Percentiles rank a stretch among this genome's conserved stretches.
Conservation (phyloP, 2,113 vertebrate genomes). For the Ivindomyrus marchei region DNA sequence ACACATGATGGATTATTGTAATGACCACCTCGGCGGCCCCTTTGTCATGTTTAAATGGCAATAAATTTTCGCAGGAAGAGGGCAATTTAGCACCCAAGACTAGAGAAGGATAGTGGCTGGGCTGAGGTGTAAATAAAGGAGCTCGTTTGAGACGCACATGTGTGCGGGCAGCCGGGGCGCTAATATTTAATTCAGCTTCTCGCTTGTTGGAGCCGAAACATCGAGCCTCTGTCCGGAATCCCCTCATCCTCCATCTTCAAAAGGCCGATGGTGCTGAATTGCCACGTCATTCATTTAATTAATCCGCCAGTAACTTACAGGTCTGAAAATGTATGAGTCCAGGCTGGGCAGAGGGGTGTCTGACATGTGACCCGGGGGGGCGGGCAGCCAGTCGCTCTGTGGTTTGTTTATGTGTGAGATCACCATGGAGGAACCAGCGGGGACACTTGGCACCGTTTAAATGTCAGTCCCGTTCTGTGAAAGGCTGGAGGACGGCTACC, state of each 20-base stretch:
- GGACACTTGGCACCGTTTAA: background rate
- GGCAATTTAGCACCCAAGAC: conserved; percentile 70
- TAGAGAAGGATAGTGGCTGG: conserved; percentile 63
- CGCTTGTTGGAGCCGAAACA: background rate
- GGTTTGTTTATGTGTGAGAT: background rate
- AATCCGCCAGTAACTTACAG: background rate
- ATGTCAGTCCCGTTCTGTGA: background rate
- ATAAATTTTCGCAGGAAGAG: conserved; percentile 82
- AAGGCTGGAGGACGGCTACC: background rate
- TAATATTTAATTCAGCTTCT: conserved; percentile 71
- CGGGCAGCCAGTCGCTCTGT: background rate
- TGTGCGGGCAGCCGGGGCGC: conserved; percentile 53
- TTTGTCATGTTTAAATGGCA: conserved; percentile 98
- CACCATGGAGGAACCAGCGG: background rate
- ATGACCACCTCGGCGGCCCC: conserved; percentile 81
- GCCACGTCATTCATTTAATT: background rate
- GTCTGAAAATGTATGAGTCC: background rate
- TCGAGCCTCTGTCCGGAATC: background rate
- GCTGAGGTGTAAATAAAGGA: conserved; percentile 92
- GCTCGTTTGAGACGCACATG: conserved; percentile 69
- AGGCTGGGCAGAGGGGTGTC: background rate
- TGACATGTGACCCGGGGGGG: background rate
- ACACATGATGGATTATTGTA: conserved; percentile 98
- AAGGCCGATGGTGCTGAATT: background rate
- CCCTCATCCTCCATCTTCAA: background rate